Base-by-base conservation (phyloP, 1,140 invertebrate species). In the Holotrichia oblita region DNA sequence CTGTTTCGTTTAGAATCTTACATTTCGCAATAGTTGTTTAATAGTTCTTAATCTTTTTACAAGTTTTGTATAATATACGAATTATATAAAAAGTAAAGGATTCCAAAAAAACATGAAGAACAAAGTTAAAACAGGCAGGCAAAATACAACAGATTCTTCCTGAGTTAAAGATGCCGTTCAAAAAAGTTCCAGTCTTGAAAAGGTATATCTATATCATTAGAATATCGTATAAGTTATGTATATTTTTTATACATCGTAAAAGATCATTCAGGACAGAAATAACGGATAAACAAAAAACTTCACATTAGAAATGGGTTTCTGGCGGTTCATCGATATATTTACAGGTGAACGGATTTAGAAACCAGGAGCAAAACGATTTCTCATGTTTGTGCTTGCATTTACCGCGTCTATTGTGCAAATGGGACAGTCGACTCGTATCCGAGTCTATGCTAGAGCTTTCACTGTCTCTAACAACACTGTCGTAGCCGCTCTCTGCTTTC, bases 401-500 rank as follows among this genome's bases (percentile, higher is more conserved):
- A 17, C 87, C 86, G 24, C 88, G 88, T 85, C 86, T 89, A 78
- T 91, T 88, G 84, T 93, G 88, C 59, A 93, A 89, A 78, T 91
- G 90, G 41, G 93, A 90, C 82, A 92, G 89, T 82, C 93, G 85
- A 73, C 92, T 92, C 69, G 91, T 93, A 80, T 94, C 94, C 8
- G 94, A 95, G 61, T 93, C 93, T 79, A 95, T 91, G 79, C 93
- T 95, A n/a, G 94, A 95, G 61, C 93, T 94, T 82, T 95, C 93
- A 76, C 94, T 95, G 82, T 97, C 95, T 80, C 95, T 87, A 0
- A 95, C 92, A 77, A 97, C 93, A 83, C 94, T 96, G 83, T 97
- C 96, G 84, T 97, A 97, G 2, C 96, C 96, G 84, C 95, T 96
- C 85, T 95, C 94, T 0, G 93, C 93, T 20, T 93, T 89, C 81